Percentiles rank a stretch among this genome's conserved stretches.
phyloP scores from a whole-genome alignment of 2,888 invertebrate species.

The Zonitis immaculata region DNA sequence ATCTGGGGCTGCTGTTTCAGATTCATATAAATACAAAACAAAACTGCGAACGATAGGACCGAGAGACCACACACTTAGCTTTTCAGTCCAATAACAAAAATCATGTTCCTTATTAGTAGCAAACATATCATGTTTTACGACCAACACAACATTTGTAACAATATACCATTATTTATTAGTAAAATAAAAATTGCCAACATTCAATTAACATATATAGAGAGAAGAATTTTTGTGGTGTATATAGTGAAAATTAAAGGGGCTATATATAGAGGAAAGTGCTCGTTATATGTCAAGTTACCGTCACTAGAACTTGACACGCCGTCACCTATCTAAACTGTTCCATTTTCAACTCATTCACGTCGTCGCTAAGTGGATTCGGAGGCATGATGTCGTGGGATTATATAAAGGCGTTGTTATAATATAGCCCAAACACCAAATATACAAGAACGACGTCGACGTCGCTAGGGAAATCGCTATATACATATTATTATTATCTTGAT shows the following conservation, averaged over 20 bases:
- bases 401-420: too few relatives aligned
- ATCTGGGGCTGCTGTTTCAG: slow-evolving; percentile 23
- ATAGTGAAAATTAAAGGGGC: neutral
- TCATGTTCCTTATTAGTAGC: slow-evolving; percentile 18
- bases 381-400: slow-evolving; percentile 3
- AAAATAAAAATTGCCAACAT: too few relatives aligned
- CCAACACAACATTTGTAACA: neutral
- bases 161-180: neutral
- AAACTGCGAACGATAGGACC: slow-evolving; percentile 1
- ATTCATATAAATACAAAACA: too few relatives aligned
- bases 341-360: slow-evolving; percentile 35
- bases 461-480: neutral
- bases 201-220: too few relatives aligned
- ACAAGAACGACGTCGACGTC: neutral
- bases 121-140: slow-evolving; percentile 4
- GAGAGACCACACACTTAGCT: slow-evolving; percentile 23
- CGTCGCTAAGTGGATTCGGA: slow-evolving; percentile 19
- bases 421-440: neutral
- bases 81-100: slow-evolving; percentile 5
- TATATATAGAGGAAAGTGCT: slow-evolving; percentile 29
- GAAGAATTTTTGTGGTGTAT: neutral
- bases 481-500: neutral
- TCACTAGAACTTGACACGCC: slow-evolving; percentile 37
- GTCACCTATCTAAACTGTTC: slow-evolving; percentile 35
- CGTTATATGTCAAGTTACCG: slow-evolving; percentile 38